Evolutionary conservation across 2,888 invertebrate genomes (phyloP).

Genomic region (Epiperipatus broadwayi): DNA sequence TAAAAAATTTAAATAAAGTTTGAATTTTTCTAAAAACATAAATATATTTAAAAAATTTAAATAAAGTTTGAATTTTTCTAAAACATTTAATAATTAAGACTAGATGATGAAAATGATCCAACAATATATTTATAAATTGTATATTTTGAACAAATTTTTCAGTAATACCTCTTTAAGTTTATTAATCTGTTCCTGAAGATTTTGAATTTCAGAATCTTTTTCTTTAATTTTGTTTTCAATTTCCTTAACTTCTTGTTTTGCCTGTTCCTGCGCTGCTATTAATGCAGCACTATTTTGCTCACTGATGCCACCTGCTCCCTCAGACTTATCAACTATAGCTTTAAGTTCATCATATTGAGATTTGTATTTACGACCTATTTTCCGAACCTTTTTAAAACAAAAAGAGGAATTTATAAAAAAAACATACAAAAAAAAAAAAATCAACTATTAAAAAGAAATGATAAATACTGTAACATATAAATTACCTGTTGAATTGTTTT

Average conservation of each 20-base stretch:
- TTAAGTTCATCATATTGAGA: conserved; percentile 50
- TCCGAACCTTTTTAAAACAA: conserved; percentile 34
- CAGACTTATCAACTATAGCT: conserved; percentile 16
- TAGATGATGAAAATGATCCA: too few species aligned
- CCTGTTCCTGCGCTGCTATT: not conserved
- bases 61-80: too few species aligned
- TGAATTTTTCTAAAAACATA: too few species aligned
- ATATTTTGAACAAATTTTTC: too few species aligned
- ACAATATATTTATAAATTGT: too few species aligned
- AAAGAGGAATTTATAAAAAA: conserved; percentile 35
- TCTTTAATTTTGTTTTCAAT: conserved; percentile 32
- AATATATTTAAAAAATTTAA: too few species aligned
- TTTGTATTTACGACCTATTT: conserved; percentile 82
- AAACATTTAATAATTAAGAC: too few species aligned
- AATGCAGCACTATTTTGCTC: too few species aligned
- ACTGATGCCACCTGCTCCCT: conserved; percentile 20
- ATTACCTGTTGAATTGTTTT: too few species aligned
- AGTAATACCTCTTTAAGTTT: conserved; percentile 16
- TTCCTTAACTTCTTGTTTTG: conserved; percentile 23
- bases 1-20: too few species aligned
- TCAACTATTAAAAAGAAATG: too few species aligned
- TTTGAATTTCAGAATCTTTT: conserved; percentile 25
- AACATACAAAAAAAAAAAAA: conserved; percentile 15
- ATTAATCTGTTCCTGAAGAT: conserved; percentile 16
- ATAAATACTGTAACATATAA: too few species aligned